A percentile compares a stretch with the other conserved stretches of the same genome.
Conservation (phyloP, 2,888 invertebrate species). For the Cheilosia vernalis region DNA sequence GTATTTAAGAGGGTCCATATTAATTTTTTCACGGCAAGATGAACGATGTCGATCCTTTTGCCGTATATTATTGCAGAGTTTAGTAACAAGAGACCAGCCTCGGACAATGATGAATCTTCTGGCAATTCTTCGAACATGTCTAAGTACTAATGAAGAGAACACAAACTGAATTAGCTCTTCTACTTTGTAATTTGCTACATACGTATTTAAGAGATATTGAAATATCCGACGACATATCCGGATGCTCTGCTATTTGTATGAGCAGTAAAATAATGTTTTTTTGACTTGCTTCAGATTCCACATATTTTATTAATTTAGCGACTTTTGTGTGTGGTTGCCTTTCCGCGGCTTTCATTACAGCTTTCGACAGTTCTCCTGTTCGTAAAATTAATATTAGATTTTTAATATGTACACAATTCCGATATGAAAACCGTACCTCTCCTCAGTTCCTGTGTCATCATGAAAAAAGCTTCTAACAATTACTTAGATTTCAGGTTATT, state of each 20-base stretch:
- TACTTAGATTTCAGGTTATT: too few species aligned
- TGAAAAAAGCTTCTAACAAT: too few species aligned
- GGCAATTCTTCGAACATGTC: conserved; percentile 77
- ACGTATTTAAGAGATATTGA: conserved; percentile 80
- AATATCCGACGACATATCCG: conserved; percentile 79
- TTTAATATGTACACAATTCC: too few species aligned
- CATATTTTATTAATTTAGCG: conserved; percentile 78
- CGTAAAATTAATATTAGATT: background rate
- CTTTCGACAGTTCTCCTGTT: background rate
- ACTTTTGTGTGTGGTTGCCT: conserved; percentile 79
- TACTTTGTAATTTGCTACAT: conserved; percentile 55
- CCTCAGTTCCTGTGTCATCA: too few species aligned
- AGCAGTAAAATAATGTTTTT: conserved; percentile 78
- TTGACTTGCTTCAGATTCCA: conserved; percentile 77
- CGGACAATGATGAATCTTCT: conserved; percentile 72
- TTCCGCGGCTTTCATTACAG: conserved; percentile 76
- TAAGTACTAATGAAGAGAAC: conserved; percentile 77
- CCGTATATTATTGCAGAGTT: conserved; percentile 80
- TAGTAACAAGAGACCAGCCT: conserved; percentile 78
- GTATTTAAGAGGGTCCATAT: conserved; percentile 76
- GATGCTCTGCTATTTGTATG: conserved; percentile 80
- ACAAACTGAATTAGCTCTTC: background rate
- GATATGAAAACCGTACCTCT: too few species aligned
- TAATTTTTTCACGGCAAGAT: conserved; percentile 78
- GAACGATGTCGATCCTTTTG: conserved; percentile 80